A percentile compares a stretch with the other conserved stretches of the same genome.
These are phyloP conservation scores for Pectinophora gossypiella DNA, from an alignment of 1,140 invertebrate genomes.

Conservation along the genomic window DNA sequence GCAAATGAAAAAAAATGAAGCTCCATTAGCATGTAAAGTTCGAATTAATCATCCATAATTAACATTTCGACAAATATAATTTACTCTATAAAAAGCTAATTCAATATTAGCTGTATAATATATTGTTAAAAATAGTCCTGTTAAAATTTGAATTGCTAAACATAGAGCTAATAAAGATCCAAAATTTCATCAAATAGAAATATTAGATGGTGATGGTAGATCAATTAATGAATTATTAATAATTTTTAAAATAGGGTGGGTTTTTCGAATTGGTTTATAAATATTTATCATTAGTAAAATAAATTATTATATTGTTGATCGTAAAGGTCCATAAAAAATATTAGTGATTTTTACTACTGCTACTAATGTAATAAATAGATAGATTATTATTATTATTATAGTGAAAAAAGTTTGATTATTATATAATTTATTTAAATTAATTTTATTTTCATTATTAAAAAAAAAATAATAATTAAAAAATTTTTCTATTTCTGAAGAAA, in stretches of 20 bases:
- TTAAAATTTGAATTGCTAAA: constrained; percentile 78
- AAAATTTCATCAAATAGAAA: constrained; percentile 74
- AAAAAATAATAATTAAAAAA: constrained; percentile 29
- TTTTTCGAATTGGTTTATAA: constrained; percentile 63
- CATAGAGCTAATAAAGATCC: constrained; percentile 77
- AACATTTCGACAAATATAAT: constrained; percentile 67
- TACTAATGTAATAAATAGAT: constrained; percentile 72
- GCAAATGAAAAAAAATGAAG: constrained; percentile 77
- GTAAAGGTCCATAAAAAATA: constrained; percentile 36
- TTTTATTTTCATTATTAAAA: constrained; percentile 44
- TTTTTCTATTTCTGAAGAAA: constrained; percentile 33
- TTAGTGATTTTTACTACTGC: constrained; percentile 67
- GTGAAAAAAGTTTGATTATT: constrained; percentile 58
- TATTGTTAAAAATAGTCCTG: constrained; percentile 78
- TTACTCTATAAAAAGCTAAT: constrained; percentile 77
- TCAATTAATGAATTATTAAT: constrained; percentile 75
- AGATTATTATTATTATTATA: constrained; percentile 69
- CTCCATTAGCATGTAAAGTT: constrained; percentile 76
- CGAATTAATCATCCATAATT: constrained; percentile 77
- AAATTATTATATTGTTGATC: no score
- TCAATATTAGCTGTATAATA: constrained; percentile 76
- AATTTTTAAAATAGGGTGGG: constrained; percentile 64
- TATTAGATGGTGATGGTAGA: constrained; percentile 74
- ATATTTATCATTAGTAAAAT: constrained; percentile 47
- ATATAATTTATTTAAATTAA: constrained; percentile 62